Evolutionary conservation across 92 coral and sea anemone species (phyloP), one percentile per base, ranked within the genome.

Genomic region (Ricordea florida): DNA sequence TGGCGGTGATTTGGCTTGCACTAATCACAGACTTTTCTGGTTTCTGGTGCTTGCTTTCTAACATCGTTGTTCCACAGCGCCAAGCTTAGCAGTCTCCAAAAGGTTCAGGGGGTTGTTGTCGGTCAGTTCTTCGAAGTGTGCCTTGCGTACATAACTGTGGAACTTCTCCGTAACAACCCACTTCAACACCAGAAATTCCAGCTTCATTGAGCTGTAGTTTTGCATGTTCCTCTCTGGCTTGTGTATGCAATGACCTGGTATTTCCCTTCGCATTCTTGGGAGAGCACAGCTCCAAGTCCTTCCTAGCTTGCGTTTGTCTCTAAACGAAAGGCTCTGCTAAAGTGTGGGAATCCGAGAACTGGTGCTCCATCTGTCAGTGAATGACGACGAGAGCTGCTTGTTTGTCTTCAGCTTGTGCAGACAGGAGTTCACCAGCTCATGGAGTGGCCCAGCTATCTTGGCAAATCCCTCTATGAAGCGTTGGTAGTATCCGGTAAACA

Each of bases 101-200:
- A 73, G 47, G 26, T 37, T 81, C 45, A 86, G 49, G 2, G 91
- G 87, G 36, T 86, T 86, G 67, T 85, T 81, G 77, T 72, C 82
- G 31, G 90, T 71, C 42, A 44, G 47, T 4, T 46, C 71, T 23
- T 26, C 53, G 28, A 87, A 82, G 22, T 34, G 55, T 14, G 65
- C 35, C 29, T 85, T 76, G 55, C 68, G 70, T 3, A 87, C 69
- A 31, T 87, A 87, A 22, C 57, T 77, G 24, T 77, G 64, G 57
- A 81, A 87, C 31, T 87, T 83, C 52, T 81, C 88, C 5, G 88
- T 83, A n/a, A 81, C 61, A 49, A 69, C 87, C 87, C 87, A 72
- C 47, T 72, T 81, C 4, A 81, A 37, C 10, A 56, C 83, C 8
- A 75, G 45, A 3, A 83, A 60, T 26, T 83, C 78, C 20, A 80